Conservation (phyloP, 2,888 invertebrate species). For the Cecidostiba fungosa region DNA sequence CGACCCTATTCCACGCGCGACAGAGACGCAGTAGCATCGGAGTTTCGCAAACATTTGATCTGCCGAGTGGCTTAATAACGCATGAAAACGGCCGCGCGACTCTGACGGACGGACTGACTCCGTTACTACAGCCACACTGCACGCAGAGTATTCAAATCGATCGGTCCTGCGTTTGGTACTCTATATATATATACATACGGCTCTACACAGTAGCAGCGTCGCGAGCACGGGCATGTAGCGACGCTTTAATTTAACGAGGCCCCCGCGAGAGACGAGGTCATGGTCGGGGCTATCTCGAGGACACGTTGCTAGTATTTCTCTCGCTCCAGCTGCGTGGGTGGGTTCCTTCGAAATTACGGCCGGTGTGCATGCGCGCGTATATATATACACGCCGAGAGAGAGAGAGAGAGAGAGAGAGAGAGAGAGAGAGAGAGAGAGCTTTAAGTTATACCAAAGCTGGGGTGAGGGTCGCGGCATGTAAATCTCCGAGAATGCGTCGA, state of each 20-base stretch:
- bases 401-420: background rate
- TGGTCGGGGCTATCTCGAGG: slow-evolving; percentile 2
- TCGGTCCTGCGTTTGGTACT: background rate
- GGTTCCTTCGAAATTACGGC: background rate
- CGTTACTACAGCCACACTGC: background rate
- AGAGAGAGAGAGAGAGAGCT: background rate
- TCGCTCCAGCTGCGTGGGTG: background rate
- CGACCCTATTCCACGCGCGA: too few species aligned
- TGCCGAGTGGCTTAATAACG: slow-evolving; percentile 65
- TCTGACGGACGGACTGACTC: background rate
- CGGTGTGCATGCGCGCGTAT: background rate
- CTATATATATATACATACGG: background rate
- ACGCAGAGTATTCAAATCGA: background rate
- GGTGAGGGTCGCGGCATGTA: background rate
- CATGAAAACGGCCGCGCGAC: slow-evolving; percentile 62
- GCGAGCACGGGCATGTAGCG: background rate
- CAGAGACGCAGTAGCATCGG: background rate
- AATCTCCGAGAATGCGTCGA: background rate
- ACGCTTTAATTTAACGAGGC: slow-evolving; percentile 8
- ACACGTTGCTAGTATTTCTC: background rate
- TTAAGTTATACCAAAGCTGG: background rate
- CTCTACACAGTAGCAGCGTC: background rate
- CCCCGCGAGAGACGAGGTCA: slow-evolving; percentile 17
- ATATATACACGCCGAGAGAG: background rate
- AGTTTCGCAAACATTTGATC: slow-evolving; percentile 64